phyloP scores from a whole-genome alignment of 1,140 invertebrate species.

The Rhopalosiphum maidis region DNA sequence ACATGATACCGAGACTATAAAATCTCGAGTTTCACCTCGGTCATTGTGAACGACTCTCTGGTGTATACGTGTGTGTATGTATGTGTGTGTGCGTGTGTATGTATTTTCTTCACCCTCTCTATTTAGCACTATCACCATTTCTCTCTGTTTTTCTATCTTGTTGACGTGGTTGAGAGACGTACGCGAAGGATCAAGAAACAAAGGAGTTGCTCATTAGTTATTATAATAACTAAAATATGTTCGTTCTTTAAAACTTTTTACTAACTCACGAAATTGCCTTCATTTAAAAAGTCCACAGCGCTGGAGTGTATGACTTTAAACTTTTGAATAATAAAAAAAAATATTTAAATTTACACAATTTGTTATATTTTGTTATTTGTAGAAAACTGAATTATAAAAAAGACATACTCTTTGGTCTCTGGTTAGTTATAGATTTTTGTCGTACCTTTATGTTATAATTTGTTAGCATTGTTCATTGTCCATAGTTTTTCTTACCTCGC shows the following conservation, averaged over 20 bases:
- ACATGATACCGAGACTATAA: neutral
- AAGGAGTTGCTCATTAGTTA: conserved; percentile 31
- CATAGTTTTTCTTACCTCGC: neutral
- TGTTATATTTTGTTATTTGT: neutral
- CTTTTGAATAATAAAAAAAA: neutral
- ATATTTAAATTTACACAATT: neutral
- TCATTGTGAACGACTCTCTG: neutral
- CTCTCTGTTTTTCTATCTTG: neutral
- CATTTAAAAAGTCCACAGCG: neutral
- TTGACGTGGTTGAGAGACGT: neutral
- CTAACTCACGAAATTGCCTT: neutral
- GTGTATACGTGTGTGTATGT: neutral
- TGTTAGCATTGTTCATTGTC: neutral
- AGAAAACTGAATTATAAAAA: neutral
- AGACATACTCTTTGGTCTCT: neutral
- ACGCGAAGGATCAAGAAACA: neutral
- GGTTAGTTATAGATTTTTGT: neutral
- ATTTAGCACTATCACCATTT: neutral
- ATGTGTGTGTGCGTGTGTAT: neutral
- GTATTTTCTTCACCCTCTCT: neutral
- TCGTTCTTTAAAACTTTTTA: conserved; percentile 1
- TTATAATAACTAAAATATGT: conserved; percentile 17
- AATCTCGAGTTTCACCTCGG: neutral
- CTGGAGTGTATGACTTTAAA: neutral
- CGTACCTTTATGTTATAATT: neutral